Base-by-base conservation (phyloP, 37 sponge, comb jelly and placozoan species). In the Halichondria panicea region DNA sequence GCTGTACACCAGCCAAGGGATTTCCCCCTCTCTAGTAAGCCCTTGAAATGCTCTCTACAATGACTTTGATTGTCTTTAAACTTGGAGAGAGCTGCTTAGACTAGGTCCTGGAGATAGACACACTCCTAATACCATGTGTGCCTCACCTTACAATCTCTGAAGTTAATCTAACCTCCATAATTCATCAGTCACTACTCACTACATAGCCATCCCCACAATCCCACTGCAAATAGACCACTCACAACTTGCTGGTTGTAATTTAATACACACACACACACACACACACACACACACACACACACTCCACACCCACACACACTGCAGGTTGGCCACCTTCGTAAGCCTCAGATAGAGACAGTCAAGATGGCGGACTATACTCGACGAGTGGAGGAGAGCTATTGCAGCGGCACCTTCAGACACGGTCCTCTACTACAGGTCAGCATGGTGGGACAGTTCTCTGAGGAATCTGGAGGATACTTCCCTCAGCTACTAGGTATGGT, bases 341-440 rank as follows among this genome's bases (percentile, higher is more conserved):
- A 79, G 71, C 45, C 79, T 4, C 85, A 82, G 63, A 77, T 94
- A 5, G 69, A 79, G 63, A 87, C 89, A 4, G 79, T 69, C 25
- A 82, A 79, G 22, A 72, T 92, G 52, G 82, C 37, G 25, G 90
- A 91, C 80, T 97, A 82, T 55, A 31, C 37, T 34, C 64, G 65
- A 27, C 65, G 54, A 31, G 92, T 94, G 33, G 44, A 55, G 72
- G 44, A 42, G 15, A 81, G 79, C 40, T 85, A 86, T 56, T 61
- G 54, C 0, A 46, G 60, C 24, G 89, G 88, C 4, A 92, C 90
- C 27, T 94, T 78, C 43, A 80, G 92, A 9, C 82, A 78, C 50
- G 98, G 98, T 7, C 85, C 87, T 4, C 80, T 97, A 40, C 71
- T 87, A 31, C 94, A 94, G 58, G 30, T 97, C 35, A 91, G 89